Evolutionary conservation across 2,113 vertebrate species (phyloP), one percentile per base, ranked within the genome.

Genomic region (Narcine bancroftii): DNA sequence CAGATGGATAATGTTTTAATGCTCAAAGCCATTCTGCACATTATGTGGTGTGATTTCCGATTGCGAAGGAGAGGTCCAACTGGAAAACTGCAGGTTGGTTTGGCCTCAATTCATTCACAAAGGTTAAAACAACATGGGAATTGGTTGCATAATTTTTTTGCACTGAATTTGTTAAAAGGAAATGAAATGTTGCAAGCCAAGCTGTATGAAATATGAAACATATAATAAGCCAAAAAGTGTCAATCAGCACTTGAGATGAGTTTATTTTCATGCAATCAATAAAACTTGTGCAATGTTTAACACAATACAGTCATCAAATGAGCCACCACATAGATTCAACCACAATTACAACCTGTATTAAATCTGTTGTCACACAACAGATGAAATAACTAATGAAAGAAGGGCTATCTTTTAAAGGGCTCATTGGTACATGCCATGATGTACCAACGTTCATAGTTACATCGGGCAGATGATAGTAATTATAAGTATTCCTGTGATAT

Each of bases 1-100:
- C 89, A 91, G 89, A 91, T 91, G 89, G 89, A 9, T 87, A 87
- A 87, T 60, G 36, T 60, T 17, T 91, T 91, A 42, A 47, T 69
- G 63, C 39, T 91, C 63, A 91, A 69, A 91, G 39, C 63, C 45
- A 45, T 89, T 69, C 39, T 69, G 21, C 56, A 24, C 39, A 91
- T 69, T 69, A 91, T 69, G 66, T 47, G 39, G 21, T 71, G 39
- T 91, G 63, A 66, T 91, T 91, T 69, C 69, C 47, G 65, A 91
- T 91, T 33, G 69, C 21, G 42, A 50, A 91, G n/a, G 63, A 69
- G 66, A 91, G 15, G 63, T 91, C 65, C 24, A 91, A 69, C 39
- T 91, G 36, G n/a, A 91, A 91, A 69, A 29, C 3, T 69, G 24
- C 36, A 66, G 45, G 42, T 66, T 91, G 29, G 36, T 53, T 45